Conservation (phyloP, 1,140 invertebrate genomes). For the Teleogryllus occipitalis region DNA sequence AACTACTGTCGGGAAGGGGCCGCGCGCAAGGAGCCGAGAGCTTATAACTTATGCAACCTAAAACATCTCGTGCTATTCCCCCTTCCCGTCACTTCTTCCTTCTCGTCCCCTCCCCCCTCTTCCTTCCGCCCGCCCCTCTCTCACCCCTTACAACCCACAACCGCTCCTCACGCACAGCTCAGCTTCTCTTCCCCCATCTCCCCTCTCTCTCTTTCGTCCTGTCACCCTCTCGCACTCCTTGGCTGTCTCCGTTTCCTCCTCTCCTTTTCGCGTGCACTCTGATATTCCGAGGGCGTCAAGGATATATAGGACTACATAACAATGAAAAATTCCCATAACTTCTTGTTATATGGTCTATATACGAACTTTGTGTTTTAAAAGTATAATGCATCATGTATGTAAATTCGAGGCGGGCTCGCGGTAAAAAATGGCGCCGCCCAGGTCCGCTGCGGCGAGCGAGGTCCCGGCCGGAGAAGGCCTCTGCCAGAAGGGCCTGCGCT, state of each 20-base stretch:
- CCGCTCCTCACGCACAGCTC: no score
- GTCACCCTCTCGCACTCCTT: neutral
- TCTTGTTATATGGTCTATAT: neutral
- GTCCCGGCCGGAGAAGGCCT: neutral
- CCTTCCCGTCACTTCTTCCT: neutral
- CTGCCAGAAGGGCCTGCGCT: neutral
- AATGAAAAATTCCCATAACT: neutral
- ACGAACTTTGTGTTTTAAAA: neutral
- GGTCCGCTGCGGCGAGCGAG: neutral
- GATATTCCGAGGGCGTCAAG: neutral
- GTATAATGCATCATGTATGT: conserved; percentile 1
- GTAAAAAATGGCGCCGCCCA: neutral
- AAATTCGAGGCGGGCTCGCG: neutral
- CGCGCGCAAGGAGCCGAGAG: neutral
- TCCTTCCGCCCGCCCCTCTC: neutral
- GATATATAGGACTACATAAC: neutral
- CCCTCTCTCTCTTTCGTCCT: neutral
- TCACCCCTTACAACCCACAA: neutral
- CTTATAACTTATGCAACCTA: conserved; percentile 5
- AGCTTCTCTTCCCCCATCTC: neutral
- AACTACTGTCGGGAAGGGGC: neutral
- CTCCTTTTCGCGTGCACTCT: neutral
- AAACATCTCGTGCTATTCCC: neutral
- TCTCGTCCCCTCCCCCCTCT: neutral
- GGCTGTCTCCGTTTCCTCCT: neutral